A percentile compares a stretch with the other conserved stretches of the same genome.
Conservation (phyloP, 2,797 vertebrate species). For the Ciconia nigra region DNA sequence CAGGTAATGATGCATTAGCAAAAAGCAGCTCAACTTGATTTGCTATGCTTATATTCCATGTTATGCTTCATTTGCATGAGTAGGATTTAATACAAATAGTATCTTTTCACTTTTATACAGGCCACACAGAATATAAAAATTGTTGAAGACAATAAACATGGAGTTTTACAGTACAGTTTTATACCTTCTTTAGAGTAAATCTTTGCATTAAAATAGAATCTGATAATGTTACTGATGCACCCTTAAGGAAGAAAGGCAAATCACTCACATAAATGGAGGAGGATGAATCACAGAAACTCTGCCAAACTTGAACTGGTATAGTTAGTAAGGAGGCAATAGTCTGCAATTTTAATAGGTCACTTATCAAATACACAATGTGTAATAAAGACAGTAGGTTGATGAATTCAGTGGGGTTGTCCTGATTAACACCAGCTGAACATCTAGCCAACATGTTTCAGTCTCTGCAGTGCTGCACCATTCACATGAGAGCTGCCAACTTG, state of each 20-base stretch:
- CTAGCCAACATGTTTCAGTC: not conserved
- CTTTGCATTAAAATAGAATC: not conserved
- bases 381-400: not conserved
- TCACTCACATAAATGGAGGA: not conserved
- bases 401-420: not conserved
- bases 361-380: not conserved
- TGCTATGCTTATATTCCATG: not conserved
- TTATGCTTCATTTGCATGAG: not conserved
- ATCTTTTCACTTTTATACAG: not conserved
- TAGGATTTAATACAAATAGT: not conserved
- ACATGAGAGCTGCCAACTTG: not conserved
- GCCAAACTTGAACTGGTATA: not conserved
- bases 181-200: not conserved
- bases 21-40: not conserved
- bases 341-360: not conserved
- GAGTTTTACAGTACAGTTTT: not conserved
- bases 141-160: not conserved
- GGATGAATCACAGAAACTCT: not conserved
- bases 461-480: not conserved
- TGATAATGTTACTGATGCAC: not conserved
- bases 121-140: not conserved
- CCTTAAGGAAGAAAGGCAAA: not conserved
- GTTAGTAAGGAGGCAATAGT: not conserved
- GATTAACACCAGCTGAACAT: not conserved
- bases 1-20: not conserved